These are phyloP conservation scores for Cheilinus undulatus DNA, from an alignment of 2,113 vertebrate species.

Conservation along the genomic window DNA sequence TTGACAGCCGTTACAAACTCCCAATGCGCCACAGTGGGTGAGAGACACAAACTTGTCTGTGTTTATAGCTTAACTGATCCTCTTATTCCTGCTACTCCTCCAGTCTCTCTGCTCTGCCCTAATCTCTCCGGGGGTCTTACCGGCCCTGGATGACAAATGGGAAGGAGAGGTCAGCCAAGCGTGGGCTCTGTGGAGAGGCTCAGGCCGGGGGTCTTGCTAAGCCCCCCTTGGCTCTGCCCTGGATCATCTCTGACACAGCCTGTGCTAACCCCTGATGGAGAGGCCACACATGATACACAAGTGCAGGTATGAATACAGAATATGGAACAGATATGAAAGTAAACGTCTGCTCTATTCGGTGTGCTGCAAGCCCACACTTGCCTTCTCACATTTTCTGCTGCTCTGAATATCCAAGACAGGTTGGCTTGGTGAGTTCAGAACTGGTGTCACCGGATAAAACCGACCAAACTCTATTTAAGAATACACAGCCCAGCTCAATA, in stretches of 20 bases:
- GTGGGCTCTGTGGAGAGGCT: constrained; percentile 78
- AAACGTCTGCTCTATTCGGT: no score
- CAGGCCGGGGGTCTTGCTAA: constrained; percentile 76
- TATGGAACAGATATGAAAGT: background rate
- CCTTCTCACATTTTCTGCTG: constrained; percentile 8
- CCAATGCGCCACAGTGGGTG: constrained; percentile 71
- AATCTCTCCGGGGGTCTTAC: constrained; percentile 82
- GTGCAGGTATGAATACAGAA: constrained; percentile 37
- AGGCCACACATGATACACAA: constrained; percentile 54
- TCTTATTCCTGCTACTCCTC: constrained; percentile 81
- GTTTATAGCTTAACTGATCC: constrained; percentile 83
- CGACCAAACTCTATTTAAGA: constrained; percentile 67
- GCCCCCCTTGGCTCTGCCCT: constrained; percentile 70
- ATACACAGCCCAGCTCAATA: constrained; percentile 70
- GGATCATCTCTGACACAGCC: constrained; percentile 78
- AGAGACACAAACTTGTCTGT: constrained; percentile 80
- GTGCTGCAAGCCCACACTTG: constrained; percentile 20
- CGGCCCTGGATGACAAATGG: constrained; percentile 82
- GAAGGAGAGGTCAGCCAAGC: constrained; percentile 79
- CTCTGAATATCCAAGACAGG: constrained; percentile 36
- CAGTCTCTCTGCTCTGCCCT: constrained; percentile 76
- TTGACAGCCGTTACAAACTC: constrained; percentile 78
- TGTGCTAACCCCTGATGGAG: constrained; percentile 62
- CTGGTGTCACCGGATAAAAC: constrained; percentile 54
- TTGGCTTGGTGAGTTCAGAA: constrained; percentile 48